Conservation (phyloP, 2,113 vertebrate genomes). For the Redunca redunca region DNA sequence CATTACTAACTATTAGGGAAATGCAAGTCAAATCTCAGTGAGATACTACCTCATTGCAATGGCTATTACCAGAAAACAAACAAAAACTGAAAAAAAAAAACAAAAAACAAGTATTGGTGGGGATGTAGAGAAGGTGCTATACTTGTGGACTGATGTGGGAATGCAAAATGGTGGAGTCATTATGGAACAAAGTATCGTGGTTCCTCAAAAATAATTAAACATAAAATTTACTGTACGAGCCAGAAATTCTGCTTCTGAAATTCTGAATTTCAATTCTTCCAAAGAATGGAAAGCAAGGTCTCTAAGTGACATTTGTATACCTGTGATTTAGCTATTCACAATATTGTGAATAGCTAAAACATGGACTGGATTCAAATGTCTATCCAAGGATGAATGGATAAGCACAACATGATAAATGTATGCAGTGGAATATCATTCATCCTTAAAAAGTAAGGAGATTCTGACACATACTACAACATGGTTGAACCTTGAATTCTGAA, state of each 20-base stretch:
- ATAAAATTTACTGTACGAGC: not conserved
- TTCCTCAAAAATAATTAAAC: not conserved
- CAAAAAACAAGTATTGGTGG: not conserved
- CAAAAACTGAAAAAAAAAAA: not conserved
- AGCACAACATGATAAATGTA: not conserved
- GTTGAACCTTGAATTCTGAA: not conserved
- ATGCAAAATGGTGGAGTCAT: not conserved
- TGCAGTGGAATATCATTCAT: not conserved
- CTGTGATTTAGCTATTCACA: not conserved
- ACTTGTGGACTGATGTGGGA: not conserved
- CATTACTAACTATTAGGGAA: not conserved
- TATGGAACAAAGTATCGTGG: not conserved
- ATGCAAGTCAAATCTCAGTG: not conserved
- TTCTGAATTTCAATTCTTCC: not conserved
- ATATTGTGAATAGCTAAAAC: not conserved
- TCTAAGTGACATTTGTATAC: not conserved
- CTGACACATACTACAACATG: not conserved
- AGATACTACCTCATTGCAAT: not conserved
- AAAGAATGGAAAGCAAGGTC: not conserved
- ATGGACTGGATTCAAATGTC: not conserved
- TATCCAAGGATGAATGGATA: not conserved
- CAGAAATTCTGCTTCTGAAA: not conserved
- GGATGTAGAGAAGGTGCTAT: not conserved
- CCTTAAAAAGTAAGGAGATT: not conserved
- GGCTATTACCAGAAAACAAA: not conserved